phyloP scores from a whole-genome alignment of 2,113 vertebrate genomes.

The Heteronetta atricapilla region DNA sequence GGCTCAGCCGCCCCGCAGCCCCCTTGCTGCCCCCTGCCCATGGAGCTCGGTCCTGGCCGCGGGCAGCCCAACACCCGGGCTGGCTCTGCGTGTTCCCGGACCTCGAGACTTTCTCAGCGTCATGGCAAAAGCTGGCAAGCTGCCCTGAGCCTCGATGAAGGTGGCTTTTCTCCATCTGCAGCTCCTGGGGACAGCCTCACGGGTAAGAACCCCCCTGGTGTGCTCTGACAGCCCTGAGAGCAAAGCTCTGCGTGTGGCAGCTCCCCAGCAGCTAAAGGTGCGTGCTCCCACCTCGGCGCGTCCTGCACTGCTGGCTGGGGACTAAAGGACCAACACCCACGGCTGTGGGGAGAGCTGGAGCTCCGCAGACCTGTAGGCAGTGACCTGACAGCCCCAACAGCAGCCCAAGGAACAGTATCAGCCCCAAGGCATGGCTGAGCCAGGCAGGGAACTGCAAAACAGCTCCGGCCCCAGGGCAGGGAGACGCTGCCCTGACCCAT shows the following conservation, averaged over 20 bases:
- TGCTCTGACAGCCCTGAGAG: no score
- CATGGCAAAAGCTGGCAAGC: rapidly evolving
- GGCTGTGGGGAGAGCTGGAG: rapidly evolving
- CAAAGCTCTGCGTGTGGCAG: background rate
- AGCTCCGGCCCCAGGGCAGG: background rate
- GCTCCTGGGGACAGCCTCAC: background rate
- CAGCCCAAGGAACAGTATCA: background rate
- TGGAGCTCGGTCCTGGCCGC: rapidly evolving
- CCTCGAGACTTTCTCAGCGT: rapidly evolving
- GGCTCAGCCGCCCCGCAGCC: background rate
- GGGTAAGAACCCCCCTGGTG: background rate
- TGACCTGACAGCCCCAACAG: background rate
- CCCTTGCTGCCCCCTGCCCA: background rate
- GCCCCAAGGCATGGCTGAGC: rapidly evolving
- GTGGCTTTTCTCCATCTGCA: background rate
- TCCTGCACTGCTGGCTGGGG: background rate
- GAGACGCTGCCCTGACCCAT: background rate
- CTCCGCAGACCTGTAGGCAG: rapidly evolving
- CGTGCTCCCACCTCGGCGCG: background rate
- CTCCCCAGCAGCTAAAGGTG: background rate
- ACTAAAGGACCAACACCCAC: background rate
- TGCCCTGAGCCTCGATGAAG: background rate
- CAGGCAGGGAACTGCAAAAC: background rate
- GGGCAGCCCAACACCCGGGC: rapidly evolving
- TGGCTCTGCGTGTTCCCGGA: background rate